phyloP scores from a whole-genome alignment of 2,797 vertebrate genomes.

The Rhadinocentrus ornatus region DNA sequence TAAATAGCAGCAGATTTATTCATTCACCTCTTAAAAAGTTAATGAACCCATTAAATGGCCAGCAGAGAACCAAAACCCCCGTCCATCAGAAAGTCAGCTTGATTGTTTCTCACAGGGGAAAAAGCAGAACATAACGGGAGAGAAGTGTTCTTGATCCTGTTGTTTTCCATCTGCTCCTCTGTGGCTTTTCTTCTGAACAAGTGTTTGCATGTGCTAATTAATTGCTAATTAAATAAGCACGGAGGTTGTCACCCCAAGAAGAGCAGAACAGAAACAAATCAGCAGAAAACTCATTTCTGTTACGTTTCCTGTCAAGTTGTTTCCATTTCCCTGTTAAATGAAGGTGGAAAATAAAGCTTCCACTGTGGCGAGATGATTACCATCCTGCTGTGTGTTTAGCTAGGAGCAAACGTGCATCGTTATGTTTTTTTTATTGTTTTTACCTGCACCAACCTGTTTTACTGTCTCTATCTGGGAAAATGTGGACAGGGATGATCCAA shows the following conservation, averaged over 20 bases:
- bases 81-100: too few species aligned
- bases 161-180: too few species aligned
- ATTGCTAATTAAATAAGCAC: conserved; percentile 4
- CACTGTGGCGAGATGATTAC: not conserved
- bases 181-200: too few species aligned
- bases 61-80: too few species aligned
- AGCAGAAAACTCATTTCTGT: not conserved
- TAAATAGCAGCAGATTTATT: too few species aligned
- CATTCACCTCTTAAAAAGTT: too few species aligned
- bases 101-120: too few species aligned
- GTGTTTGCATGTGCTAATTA: conserved; percentile 1
- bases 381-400: not conserved
- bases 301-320: not conserved
- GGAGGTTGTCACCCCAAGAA: not conserved
- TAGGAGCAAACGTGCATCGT: not conserved
- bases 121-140: too few species aligned
- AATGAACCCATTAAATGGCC: too few species aligned
- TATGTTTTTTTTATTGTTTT: not conserved
- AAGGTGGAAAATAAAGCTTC: not conserved
- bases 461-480: not conserved
- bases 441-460: not conserved
- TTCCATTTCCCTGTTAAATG: conserved; percentile 1
- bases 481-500: conserved; percentile 71
- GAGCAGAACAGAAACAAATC: not conserved
- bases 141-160: too few species aligned